phyloP scores from a whole-genome alignment of 2,113 vertebrate species.

The Polypterus bichir region DNA sequence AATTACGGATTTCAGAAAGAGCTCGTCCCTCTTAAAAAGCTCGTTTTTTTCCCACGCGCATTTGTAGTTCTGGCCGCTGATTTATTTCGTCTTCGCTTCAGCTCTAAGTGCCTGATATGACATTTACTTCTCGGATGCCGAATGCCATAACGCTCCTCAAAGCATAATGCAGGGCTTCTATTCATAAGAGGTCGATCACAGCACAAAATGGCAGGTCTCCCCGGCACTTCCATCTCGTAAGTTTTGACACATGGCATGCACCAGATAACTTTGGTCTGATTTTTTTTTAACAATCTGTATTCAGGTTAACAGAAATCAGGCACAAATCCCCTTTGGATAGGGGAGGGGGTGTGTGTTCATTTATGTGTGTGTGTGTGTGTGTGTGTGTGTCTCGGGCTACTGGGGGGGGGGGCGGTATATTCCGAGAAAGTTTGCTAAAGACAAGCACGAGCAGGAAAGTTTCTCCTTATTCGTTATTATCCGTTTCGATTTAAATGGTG shows the following conservation, averaged over 20 bases:
- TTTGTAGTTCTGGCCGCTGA: slow-evolving; percentile 12
- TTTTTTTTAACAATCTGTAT: slow-evolving; percentile 35
- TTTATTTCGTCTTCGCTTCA: background rate
- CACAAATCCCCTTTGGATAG: slow-evolving; percentile 21
- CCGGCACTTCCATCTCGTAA: slow-evolving; percentile 64
- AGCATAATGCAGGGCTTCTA: slow-evolving; percentile 49
- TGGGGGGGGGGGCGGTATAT: slow-evolving; percentile 4
- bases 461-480: background rate
- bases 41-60: slow-evolving; percentile 4
- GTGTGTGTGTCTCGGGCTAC: too few species aligned
- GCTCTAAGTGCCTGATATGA: slow-evolving; percentile 34
- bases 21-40: slow-evolving; percentile 14
- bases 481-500: too few species aligned
- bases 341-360: too few species aligned
- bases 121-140: slow-evolving; percentile 47
- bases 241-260: slow-evolving; percentile 61
- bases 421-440: slow-evolving; percentile 34
- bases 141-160: slow-evolving; percentile 55
- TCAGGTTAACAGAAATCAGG: slow-evolving; percentile 27
- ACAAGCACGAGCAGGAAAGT: slow-evolving; percentile 21
- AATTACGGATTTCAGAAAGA: background rate
- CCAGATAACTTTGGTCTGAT: slow-evolving; percentile 49
- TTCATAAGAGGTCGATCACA: slow-evolving; percentile 64
- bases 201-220: slow-evolving; percentile 91
- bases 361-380: too few species aligned